Evolutionary conservation across 2,888 invertebrate genomes (phyloP).

Genomic region (Himalopsyche japonica): DNA sequence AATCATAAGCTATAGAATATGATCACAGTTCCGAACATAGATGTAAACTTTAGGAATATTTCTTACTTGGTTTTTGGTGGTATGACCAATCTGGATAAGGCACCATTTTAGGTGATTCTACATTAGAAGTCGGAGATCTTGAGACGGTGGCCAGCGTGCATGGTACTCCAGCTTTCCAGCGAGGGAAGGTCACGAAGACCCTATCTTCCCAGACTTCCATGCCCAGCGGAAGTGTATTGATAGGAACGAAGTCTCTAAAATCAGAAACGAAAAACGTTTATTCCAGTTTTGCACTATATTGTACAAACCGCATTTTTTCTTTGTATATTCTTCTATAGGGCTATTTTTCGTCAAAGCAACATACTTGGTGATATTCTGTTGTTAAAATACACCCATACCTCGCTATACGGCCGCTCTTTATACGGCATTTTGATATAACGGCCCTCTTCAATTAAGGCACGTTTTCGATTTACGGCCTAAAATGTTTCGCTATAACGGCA

Average conservation of each 20-base stretch:
- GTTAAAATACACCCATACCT: no score
- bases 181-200: slow-evolving; percentile 75
- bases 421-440: no score
- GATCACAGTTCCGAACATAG: neutral
- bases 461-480: no score
- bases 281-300: no score
- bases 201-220: slow-evolving; percentile 70
- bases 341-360: neutral
- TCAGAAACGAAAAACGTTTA: neutral
- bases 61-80: slow-evolving; percentile 62
- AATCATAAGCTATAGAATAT: neutral
- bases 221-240: slow-evolving; percentile 76
- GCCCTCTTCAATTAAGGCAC: no score
- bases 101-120: slow-evolving; percentile 62
- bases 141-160: slow-evolving; percentile 72
- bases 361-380: no score
- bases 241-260: slow-evolving; percentile 65
- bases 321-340: neutral
- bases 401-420: no score
- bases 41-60: neutral
- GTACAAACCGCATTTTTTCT: no score
- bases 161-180: slow-evolving; percentile 76
- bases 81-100: slow-evolving; percentile 79
- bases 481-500: no score
- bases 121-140: slow-evolving; percentile 55